These are phyloP conservation scores for Melanostoma mellinum DNA, from an alignment of 2,888 invertebrate genomes.

Conservation along the genomic window DNA sequence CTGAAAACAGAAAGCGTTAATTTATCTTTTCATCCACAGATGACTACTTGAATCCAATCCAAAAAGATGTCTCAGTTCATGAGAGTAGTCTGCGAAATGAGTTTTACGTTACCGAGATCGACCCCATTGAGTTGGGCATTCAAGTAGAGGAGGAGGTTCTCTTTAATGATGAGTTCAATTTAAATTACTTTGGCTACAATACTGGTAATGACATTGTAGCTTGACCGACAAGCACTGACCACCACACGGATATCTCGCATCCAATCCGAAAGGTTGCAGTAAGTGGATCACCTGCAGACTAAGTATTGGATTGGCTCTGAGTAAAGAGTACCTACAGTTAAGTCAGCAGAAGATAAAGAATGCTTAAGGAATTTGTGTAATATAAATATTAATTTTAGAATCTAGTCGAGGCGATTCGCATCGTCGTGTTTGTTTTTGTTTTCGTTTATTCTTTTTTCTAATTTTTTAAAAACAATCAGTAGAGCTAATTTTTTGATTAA, in stretches of 20 bases:
- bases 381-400: constrained; percentile 41
- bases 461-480: constrained; percentile 50
- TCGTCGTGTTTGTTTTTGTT: constrained; percentile 7
- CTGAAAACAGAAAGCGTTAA: background rate
- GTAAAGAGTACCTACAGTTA: constrained; percentile 31
- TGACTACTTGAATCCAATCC: constrained; percentile 87
- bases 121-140: constrained; percentile 82
- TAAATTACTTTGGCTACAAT: constrained; percentile 81
- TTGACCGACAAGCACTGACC: constrained; percentile 76
- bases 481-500: constrained; percentile 39
- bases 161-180: constrained; percentile 82
- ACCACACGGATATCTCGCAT: background rate
- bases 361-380: constrained; percentile 50
- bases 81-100: constrained; percentile 87
- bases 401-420: constrained; percentile 4
- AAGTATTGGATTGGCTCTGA: constrained; percentile 37
- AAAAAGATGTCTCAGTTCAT: constrained; percentile 88
- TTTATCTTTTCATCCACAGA: constrained; percentile 75
- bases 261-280: background rate
- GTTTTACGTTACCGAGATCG: constrained; percentile 81
- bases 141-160: constrained; percentile 81
- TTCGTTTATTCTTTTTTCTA: background rate
- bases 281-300: constrained; percentile 18
- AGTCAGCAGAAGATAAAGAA: constrained; percentile 19
- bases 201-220: constrained; percentile 81